Evolutionary conservation across 2,888 invertebrate species (phyloP), one percentile per base, ranked within the genome.

Genomic region (Agapetus fuscipes): DNA sequence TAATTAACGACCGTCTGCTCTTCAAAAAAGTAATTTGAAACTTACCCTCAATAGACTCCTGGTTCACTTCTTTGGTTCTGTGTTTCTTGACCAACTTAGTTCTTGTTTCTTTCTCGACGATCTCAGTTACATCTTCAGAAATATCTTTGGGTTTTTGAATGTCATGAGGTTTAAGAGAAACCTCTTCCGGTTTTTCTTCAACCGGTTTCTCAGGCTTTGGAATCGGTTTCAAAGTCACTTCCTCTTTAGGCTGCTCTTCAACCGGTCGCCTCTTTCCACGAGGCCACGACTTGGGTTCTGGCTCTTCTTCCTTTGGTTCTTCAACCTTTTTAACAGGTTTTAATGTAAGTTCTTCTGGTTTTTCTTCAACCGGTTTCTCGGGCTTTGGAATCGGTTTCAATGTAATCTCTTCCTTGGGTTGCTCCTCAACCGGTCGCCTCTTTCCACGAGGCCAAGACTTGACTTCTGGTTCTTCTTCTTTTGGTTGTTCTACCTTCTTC

Each of bases 361-460:
- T 59, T 46, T 61, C 57, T 27, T 60, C 56, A 13, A 54, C 58
- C 38, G 26, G 13, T 5, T 37, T 49, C 27, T 50, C 49, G 33
- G 34, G 45, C 46, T 57, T 60, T 6, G 55, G 47, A 36, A 56
- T 48, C 3, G 61, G 62, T 50, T 62, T 63, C 4, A 62, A 51
- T 16, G 52, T 51, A 33, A 59, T 52, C 24, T 54, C 53, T 41
- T 58, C 58, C 15, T 55, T 51, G 33, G 59, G 54, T 45, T 56
- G 57, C 46, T 64, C 62, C 48, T 62, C 57, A 38, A 58, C 56
- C 1, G 59, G 59, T 35, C 49, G 51, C 30, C 54, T 50, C 48
- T 56, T 57, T 24, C 56, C 56, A 37, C 49, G 50, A 12, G 57
- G 56, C 56, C 54, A 62, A 25, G 20, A 20, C 9, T 20, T 20